Evolutionary conservation across 2,888 invertebrate species (phyloP), one percentile per base, ranked within the genome.

Genomic region (Drosophila borealis): DNA sequence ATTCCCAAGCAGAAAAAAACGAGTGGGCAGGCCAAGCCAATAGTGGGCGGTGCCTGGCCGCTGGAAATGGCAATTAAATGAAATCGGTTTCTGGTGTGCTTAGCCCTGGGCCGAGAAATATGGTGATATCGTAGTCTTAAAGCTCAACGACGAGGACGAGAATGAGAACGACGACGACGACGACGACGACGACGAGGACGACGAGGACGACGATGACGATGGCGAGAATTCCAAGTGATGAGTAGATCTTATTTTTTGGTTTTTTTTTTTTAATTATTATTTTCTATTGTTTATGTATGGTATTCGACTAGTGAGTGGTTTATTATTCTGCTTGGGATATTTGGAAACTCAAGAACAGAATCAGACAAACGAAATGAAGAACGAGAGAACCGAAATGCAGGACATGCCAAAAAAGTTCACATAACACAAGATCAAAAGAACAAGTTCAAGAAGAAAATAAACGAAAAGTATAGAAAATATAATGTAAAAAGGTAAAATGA

Each of bases 1-100:
- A 81, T 81, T 85, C 89, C 89, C 90, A 89, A 89, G 89, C 89
- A 89, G 89, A 88, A 89, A 84, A 73, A 46, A 63, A 62, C 53
- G 65, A 50, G 59, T 45, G 42, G 45, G 61, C 61, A 46, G 34
- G 34, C 17, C 46, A 42, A 68, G 29, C 50, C 21, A 46, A 60
- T 19, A 45, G n/a, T 36, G 25, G 63, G 61, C 67, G 64, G 66
- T 67, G 19, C 39, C 41, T 50, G 25, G 4, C 25, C n/a, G 17
- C 9, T 60, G 13, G 56, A 46, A 11, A 37, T 50, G 53, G 51
- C 56, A 54, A 55, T 34, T 45, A 29, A 49, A 19, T 33, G 33
- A 50, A 50, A 50, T 65, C 51, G 62, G 56, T 63, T 78, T 82
- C 73, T 72, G 78, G 75, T 82, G 75, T 54, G 69, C 82, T 68